Conservation (phyloP, 2,113 vertebrate genomes). For the Festucalex cinctus region DNA sequence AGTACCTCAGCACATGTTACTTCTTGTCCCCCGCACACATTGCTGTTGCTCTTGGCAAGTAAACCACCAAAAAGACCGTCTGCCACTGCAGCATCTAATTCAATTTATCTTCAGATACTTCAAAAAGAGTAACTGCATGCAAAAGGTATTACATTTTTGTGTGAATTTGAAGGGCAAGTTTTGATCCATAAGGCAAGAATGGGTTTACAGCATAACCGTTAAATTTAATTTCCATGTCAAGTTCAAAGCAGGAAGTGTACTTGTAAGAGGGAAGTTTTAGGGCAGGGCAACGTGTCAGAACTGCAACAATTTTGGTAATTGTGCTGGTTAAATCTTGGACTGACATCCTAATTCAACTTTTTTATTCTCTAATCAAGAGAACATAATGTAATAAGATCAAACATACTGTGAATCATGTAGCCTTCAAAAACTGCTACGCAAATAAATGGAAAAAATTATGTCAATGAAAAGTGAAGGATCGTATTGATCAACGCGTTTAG, state of each 20-base stretch:
- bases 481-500: too few species aligned
- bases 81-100: constrained; percentile 12
- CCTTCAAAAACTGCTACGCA: neutral
- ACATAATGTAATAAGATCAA: neutral
- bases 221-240: neutral
- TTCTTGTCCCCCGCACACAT: neutral
- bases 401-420: neutral
- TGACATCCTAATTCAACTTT: neutral
- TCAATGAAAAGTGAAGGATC: too few species aligned
- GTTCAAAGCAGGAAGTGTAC: neutral
- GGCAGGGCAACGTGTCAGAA: neutral
- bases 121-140: constrained; percentile 17
- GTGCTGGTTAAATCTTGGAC: neutral
- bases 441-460: neutral
- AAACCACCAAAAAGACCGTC: constrained; percentile 10
- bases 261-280: neutral
- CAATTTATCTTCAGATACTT: constrained; percentile 11
- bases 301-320: neutral
- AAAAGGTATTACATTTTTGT: neutral
- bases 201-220: neutral
- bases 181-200: constrained; percentile 1
- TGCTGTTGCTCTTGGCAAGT: neutral
- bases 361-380: neutral
- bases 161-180: constrained; percentile 15
- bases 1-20: neutral